Base-by-base conservation (phyloP, 2,888 invertebrate species). In the Seladonia tumulorum region DNA sequence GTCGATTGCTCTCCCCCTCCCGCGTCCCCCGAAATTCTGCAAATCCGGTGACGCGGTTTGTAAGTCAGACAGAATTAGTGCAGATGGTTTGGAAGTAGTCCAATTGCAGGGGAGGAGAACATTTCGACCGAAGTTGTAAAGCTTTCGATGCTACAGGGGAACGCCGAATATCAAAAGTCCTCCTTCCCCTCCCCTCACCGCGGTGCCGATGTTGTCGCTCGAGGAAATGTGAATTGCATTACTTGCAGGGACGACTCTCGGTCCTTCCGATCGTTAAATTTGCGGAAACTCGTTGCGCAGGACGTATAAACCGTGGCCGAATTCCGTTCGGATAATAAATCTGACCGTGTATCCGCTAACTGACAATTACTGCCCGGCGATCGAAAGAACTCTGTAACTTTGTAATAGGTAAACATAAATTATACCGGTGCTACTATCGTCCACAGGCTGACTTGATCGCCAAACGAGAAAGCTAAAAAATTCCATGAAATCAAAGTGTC, bases 71-170 rank as follows among this genome's bases (percentile, higher is more conserved):
- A 57, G 77, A 85, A 86, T 86, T 86, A 85, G 80, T n/a, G 86
- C 81, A 47, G 80, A 85, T 60, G 86, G 85, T 80, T 81, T 86
- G 86, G 86, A 85, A 86, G 77, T 81, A 81, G 85, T 86, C 81
- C 77, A 86, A 76, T 82, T 63, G 81, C 29, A n/a, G 18, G 42
- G 47, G 49, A 25, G n/a, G 35, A 42, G 76, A 68, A 68, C 80
- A 49, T 81, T 78, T 81, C 86, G 18, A 57, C 71, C 53, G 18
- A 84, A 84, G 85, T 81, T 85, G 86, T 75, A 79, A 85, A 85
- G 81, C 85, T 85, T 76, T 86, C 78, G 53, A 53, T 47, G 76
- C 57, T 76, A 57, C 73, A 57, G 71, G 72, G 74, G 66, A 47
- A 74, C 49, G 74, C 47, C 57, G 74, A 66, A 74, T 47, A 81